Percentiles rank a stretch among this genome's conserved stretches.
These are phyloP conservation scores for Probosciger aterrimus DNA, from an alignment of 2,113 vertebrate species.

Conservation along the genomic window DNA sequence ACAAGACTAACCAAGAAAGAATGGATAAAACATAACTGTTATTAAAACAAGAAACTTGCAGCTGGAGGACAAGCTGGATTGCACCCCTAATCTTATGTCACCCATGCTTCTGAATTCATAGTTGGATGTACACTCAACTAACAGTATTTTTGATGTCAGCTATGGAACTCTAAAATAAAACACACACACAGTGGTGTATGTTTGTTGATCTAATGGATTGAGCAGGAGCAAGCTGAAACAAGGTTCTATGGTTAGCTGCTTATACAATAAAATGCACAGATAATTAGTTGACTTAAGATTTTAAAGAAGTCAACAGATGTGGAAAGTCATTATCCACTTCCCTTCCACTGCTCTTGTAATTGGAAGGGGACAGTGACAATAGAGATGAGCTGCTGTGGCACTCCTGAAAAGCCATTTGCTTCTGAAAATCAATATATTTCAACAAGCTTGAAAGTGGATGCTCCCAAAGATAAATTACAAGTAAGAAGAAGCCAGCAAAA, in stretches of 20 bases:
- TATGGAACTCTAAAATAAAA: neutral
- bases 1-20: neutral
- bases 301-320: neutral
- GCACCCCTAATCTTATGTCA: neutral
- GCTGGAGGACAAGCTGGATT: neutral
- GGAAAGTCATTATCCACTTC: neutral
- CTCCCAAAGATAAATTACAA: neutral
- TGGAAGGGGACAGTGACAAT: neutral
- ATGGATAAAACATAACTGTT: neutral
- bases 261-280: neutral
- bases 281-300: neutral
- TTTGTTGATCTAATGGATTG: neutral
- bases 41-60: neutral
- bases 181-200: neutral
- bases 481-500: neutral
- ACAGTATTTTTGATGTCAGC: neutral
- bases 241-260: neutral
- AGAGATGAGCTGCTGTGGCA: neutral
- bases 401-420: neutral
- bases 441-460: neutral
- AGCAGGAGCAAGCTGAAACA: neutral
- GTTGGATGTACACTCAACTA: neutral
- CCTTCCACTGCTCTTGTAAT: neutral
- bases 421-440: conserved; percentile 9
- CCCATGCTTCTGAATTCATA: neutral